A percentile compares a stretch with the other conserved stretches of the same genome.
Conservation (phyloP, 2,113 vertebrate genomes). For the Microcebus murinus region DNA sequence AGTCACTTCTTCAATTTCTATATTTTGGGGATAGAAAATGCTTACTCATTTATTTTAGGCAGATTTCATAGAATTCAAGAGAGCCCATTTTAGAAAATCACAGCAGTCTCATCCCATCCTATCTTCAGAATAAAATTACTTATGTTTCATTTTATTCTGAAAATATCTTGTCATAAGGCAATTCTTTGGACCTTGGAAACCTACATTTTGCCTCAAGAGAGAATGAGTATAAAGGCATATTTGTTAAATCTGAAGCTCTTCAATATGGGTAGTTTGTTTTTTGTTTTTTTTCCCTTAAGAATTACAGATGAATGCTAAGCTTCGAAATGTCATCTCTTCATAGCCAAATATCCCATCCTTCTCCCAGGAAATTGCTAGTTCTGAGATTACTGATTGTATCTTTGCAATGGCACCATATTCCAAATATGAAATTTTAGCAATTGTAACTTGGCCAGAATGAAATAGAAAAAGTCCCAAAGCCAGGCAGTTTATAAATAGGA, state of each 20-base stretch:
- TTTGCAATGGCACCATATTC: conserved; percentile 38
- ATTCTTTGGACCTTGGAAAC: background rate
- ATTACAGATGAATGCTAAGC: conserved; percentile 51
- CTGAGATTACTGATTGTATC: conserved; percentile 39
- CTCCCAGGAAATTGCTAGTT: conserved; percentile 41
- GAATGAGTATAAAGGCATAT: background rate
- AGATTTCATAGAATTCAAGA: conserved; percentile 37
- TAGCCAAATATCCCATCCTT: conserved; percentile 51
- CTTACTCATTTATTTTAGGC: conserved; percentile 39
- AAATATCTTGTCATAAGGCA: conserved; percentile 60
- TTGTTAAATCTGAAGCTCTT: conserved; percentile 48
- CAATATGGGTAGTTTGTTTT: background rate
- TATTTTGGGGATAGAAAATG: background rate
- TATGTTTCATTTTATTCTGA: conserved; percentile 59
- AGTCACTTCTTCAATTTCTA: background rate
- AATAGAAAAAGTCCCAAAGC: conserved; percentile 47
- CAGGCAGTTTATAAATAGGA: conserved; percentile 53
- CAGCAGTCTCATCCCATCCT: conserved; percentile 5
- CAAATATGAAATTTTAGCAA: conserved; percentile 54
- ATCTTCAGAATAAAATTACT: conserved; percentile 56
- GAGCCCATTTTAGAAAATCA: conserved; percentile 54
- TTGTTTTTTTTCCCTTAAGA: background rate
- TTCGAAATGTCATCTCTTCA: conserved; percentile 62
- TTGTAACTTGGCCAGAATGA: conserved; percentile 29
- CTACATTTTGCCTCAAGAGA: conserved; percentile 44